Conservation (phyloP, 2,113 vertebrate species). For the Microtus ochrogaster region DNA sequence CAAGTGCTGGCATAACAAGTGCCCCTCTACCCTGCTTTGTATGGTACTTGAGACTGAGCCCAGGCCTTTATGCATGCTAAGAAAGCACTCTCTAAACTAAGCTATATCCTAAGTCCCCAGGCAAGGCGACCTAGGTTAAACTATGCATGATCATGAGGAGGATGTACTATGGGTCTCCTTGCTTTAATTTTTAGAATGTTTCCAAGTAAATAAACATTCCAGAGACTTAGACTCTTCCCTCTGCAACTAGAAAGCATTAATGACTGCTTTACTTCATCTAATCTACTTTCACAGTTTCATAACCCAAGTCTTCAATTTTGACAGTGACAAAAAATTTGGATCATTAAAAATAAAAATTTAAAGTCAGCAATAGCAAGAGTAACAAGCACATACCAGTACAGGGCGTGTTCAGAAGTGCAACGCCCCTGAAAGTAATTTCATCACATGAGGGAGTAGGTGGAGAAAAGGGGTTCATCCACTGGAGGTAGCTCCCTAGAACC, state of each 20-base stretch:
- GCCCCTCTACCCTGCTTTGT: background rate
- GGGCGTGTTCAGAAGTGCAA: background rate
- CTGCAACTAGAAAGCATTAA: background rate
- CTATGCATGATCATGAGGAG: background rate
- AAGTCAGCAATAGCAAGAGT: background rate
- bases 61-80: background rate
- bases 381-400: background rate
- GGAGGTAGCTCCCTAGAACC: background rate
- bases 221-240: background rate
- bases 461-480: background rate
- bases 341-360: background rate
- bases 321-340: background rate
- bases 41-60: background rate
- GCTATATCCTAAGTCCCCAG: background rate
- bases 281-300: background rate
- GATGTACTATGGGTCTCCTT: accelerated
- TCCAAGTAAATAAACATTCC: background rate
- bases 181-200: background rate
- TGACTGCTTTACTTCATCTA: background rate
- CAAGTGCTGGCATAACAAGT: background rate
- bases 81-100: background rate
- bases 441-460: accelerated
- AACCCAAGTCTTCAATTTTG: background rate
- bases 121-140: background rate
- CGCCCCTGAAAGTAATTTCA: background rate